Conservation (phyloP, 2,888 invertebrate species). For the Endomychus coccineus region DNA sequence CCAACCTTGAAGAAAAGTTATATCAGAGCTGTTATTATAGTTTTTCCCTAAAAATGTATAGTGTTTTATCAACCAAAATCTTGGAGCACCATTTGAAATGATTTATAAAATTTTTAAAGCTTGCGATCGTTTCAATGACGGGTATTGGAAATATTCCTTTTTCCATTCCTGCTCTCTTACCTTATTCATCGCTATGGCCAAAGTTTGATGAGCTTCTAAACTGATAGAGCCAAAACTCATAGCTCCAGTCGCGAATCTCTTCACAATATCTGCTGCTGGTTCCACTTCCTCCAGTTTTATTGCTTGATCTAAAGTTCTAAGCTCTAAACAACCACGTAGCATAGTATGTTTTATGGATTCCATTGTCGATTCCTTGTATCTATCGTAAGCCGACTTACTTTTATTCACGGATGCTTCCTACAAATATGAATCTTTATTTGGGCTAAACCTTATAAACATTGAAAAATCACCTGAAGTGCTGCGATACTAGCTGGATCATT, state of each 20-base stretch:
- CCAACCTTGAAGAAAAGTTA: conserved; percentile 51
- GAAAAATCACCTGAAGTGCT: conserved; percentile 73
- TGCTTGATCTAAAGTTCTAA: conserved; percentile 69
- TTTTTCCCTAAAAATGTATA: no score
- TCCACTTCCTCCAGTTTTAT: conserved; percentile 86
- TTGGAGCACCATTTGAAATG: background rate
- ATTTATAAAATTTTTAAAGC: no score
- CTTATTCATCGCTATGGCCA: conserved; percentile 96
- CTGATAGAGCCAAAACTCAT: conserved; percentile 70
- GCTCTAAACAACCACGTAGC: conserved; percentile 85
- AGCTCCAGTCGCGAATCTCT: conserved; percentile 79
- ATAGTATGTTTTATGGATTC: conserved; percentile 81
- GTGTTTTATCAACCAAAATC: background rate
- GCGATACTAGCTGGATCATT: conserved; percentile 81
- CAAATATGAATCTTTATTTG: conserved; percentile 1
- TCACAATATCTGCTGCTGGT: conserved; percentile 89
- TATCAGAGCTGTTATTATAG: no score
- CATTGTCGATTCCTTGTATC: conserved; percentile 78
- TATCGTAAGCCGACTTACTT: conserved; percentile 74
- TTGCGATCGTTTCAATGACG: no score
- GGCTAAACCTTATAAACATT: no score
- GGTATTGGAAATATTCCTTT: no score
- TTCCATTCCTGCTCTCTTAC: no score
- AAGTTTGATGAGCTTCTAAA: conserved; percentile 87
- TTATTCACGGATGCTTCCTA: conserved; percentile 84